These are phyloP conservation scores for Nemoura dubitans DNA, from an alignment of 2,888 invertebrate species.

Conservation along the genomic window DNA sequence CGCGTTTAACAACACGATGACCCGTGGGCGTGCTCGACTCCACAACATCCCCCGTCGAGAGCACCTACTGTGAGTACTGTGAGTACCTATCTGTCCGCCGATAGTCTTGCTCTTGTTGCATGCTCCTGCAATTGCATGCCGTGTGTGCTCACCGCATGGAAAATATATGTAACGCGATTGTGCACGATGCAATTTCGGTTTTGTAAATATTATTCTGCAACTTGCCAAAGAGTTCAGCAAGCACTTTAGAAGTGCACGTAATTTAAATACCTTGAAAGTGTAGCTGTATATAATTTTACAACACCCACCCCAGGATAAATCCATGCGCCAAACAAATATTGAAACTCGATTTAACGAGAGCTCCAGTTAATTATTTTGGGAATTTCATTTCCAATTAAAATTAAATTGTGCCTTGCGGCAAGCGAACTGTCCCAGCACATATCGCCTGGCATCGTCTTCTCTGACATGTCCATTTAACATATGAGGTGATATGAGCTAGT, in stretches of 20 bases:
- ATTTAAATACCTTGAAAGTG: neutral
- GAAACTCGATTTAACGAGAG: too few relatives aligned
- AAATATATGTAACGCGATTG: neutral
- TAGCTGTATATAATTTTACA: too few relatives aligned
- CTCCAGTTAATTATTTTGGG: too few relatives aligned
- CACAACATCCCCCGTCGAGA: slow-evolving; percentile 3
- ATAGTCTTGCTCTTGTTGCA: neutral
- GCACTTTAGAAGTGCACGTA: neutral
- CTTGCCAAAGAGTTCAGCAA: neutral
- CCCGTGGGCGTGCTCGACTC: slow-evolving; percentile 25
- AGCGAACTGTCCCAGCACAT: too few relatives aligned
- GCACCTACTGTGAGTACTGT: neutral
- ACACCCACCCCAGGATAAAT: too few relatives aligned
- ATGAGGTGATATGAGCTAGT: neutral
- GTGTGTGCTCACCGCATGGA: neutral
- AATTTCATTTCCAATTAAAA: too few relatives aligned
- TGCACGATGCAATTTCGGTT: slow-evolving; percentile 4
- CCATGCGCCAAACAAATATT: too few relatives aligned
- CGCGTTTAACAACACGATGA: slow-evolving; percentile 14
- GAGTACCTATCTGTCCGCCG: neutral
- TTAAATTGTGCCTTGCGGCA: too few relatives aligned
- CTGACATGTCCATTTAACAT: too few relatives aligned
- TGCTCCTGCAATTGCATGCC: neutral
- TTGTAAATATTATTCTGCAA: neutral
- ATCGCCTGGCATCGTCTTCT: too few relatives aligned